Percentiles rank a stretch among this genome's conserved stretches.
Conservation (phyloP, 2,888 invertebrate species). For the Serrognathus titanus region DNA sequence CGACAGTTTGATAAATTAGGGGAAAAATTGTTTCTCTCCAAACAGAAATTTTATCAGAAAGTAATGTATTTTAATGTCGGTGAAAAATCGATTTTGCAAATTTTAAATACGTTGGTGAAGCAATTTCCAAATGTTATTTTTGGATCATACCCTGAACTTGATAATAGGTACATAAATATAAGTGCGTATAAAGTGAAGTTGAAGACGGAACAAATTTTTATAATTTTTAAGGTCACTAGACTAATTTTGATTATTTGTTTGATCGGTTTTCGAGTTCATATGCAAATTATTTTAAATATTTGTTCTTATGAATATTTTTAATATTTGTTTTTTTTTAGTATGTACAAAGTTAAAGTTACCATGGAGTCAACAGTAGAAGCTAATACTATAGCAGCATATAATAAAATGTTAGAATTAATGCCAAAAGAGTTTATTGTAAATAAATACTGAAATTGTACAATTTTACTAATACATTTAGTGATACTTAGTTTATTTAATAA, state of each 20-base stretch:
- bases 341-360: slow-evolving; percentile 52
- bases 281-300: background rate
- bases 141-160: slow-evolving; percentile 54
- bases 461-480: background rate
- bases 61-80: slow-evolving; percentile 48
- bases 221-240: no score
- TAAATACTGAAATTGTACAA: slow-evolving; percentile 4
- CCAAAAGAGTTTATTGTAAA: slow-evolving; percentile 36
- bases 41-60: slow-evolving; percentile 45
- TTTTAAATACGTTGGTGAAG: slow-evolving; percentile 45
- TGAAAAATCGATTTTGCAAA: slow-evolving; percentile 49
- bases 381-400: slow-evolving; percentile 42
- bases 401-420: slow-evolving; percentile 43
- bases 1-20: slow-evolving; percentile 42
- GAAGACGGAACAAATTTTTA: background rate
- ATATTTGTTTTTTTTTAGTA: slow-evolving; percentile 39
- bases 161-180: slow-evolving; percentile 43
- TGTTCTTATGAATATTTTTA: background rate
- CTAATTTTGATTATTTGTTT: no score
- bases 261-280: no score
- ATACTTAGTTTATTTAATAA: background rate
- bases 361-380: slow-evolving; percentile 46
- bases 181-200: background rate
- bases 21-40: slow-evolving; percentile 44
- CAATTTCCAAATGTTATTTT: slow-evolving; percentile 52